These are phyloP conservation scores for Crocodylus rhombifer DNA, from an alignment of 2,797 vertebrate genomes.

Conservation along the genomic window DNA sequence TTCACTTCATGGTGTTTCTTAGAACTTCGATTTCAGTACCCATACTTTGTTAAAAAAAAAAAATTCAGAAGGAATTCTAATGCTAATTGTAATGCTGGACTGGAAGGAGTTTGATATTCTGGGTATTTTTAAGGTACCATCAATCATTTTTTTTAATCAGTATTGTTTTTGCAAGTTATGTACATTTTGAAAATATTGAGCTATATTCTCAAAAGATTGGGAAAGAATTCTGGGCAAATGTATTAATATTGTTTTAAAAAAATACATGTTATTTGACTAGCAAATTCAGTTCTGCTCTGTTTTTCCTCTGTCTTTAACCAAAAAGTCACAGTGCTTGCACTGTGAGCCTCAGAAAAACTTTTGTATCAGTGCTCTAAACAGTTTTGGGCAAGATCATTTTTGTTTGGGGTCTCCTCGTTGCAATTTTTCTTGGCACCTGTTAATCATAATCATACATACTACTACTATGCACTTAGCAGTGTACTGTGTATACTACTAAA, in stretches of 20 bases:
- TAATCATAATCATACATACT: conserved; percentile 54
- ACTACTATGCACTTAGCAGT: not conserved
- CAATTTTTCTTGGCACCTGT: conserved; percentile 65
- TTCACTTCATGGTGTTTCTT: conserved; percentile 81
- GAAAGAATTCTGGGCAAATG: conserved; percentile 71
- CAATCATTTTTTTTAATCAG: conserved; percentile 78
- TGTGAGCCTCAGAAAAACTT: fast-evolving
- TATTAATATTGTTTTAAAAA: conserved; percentile 74
- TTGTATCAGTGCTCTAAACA: conserved; percentile 50
- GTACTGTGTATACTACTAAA: conserved; percentile 67
- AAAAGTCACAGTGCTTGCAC: conserved; percentile 73
- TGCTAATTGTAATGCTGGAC: conserved; percentile 73
- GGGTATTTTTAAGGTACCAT: conserved; percentile 83
- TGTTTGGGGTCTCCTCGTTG: conserved; percentile 66
- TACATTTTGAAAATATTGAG: conserved; percentile 75
- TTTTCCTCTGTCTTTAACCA: conserved; percentile 65
- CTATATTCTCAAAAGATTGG: conserved; percentile 67
- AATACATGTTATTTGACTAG: conserved; percentile 74
- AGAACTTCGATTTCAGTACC: conserved; percentile 78
- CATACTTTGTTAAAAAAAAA: conserved; percentile 79
- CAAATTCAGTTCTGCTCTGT: conserved; percentile 72
- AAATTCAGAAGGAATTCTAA: conserved; percentile 80
- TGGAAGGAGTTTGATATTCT: conserved; percentile 81
- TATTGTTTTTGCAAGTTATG: conserved; percentile 77
- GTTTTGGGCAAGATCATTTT: conserved; percentile 65